A percentile compares a stretch with the other conserved stretches of the same genome.
These are phyloP conservation scores for Naso thynnoides DNA, from an alignment of 2,797 vertebrate species.

Conservation along the genomic window DNA sequence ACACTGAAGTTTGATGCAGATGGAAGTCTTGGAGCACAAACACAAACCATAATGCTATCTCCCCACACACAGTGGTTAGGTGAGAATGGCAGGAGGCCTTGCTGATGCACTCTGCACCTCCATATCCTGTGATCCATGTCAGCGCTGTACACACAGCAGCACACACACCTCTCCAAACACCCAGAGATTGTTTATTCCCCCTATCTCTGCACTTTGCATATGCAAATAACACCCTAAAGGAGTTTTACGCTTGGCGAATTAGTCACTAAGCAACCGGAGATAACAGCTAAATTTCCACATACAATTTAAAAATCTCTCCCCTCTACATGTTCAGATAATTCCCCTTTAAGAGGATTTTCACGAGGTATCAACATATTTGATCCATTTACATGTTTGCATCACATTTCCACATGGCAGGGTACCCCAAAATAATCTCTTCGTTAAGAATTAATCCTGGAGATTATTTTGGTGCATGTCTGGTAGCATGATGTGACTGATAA, in stretches of 20 bases:
- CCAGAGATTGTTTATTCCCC: conserved; percentile 55
- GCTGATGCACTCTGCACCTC: conserved; percentile 52
- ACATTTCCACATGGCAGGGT: conserved; percentile 20
- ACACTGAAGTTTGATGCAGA: conserved; percentile 33
- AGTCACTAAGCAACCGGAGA: conserved; percentile 69
- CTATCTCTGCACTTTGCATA: conserved; percentile 66
- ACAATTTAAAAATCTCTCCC: conserved; percentile 14
- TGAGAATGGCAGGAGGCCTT: conserved; percentile 42
- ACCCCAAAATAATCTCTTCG: conserved; percentile 23
- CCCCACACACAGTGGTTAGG: conserved; percentile 20
- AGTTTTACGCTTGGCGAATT: conserved; percentile 51
- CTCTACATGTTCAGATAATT: conserved; percentile 34
- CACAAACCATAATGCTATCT: conserved; percentile 29
- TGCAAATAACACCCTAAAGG: conserved; percentile 64
- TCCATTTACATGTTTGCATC: conserved; percentile 28
- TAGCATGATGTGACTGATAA: neutral
- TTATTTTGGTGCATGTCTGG: conserved; percentile 14
- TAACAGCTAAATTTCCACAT: conserved; percentile 48
- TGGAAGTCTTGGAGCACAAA: conserved; percentile 23
- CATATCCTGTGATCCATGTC: conserved; percentile 65
- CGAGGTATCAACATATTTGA: conserved; percentile 40
- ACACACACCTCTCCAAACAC: conserved; percentile 44
- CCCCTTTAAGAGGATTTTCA: conserved; percentile 45
- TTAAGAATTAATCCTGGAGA: conserved; percentile 19
- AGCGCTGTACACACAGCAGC: conserved; percentile 26